Conservation (phyloP, 2,888 invertebrate genomes). For the Pardosa pseudoannulata region DNA sequence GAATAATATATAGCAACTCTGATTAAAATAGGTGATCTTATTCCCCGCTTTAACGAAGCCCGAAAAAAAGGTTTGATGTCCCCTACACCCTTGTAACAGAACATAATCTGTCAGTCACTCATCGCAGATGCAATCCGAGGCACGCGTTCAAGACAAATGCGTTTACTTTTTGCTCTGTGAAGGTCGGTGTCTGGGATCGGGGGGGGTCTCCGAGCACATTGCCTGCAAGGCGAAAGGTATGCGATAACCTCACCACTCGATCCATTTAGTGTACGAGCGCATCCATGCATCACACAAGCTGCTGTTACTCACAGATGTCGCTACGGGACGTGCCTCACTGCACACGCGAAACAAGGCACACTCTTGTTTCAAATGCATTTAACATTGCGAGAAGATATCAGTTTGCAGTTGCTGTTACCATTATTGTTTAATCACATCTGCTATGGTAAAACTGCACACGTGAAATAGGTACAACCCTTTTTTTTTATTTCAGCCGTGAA, state of each 20-base stretch:
- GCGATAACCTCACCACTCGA: slow-evolving; percentile 1
- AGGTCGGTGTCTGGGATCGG: not conserved
- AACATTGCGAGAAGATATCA: not conserved
- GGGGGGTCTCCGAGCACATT: not conserved
- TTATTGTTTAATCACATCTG: not conserved
- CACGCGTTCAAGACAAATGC: not conserved
- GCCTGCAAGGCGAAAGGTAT: slow-evolving; percentile 10
- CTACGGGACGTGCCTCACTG: not conserved
- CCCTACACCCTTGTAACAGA: not conserved
- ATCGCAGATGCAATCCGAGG: not conserved
- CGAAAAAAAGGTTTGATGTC: not conserved
- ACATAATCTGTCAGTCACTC: not conserved
- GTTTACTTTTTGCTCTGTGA: not conserved
- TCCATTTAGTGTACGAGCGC: not conserved
- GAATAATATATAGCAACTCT: too few species aligned
- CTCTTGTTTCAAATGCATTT: not conserved
- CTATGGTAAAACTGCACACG: too few species aligned
- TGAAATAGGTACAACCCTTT: too few species aligned
- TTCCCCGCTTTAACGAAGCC: too few species aligned
- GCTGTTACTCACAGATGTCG: slow-evolving; percentile 1
- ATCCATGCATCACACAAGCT: slow-evolving; percentile 12
- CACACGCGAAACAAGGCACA: not conserved
- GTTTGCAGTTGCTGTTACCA: not conserved
- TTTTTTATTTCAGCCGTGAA: too few species aligned
- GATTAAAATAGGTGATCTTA: too few species aligned